Evolutionary conservation across 2,113 vertebrate species (phyloP).

Genomic region (Saguinus midas): DNA sequence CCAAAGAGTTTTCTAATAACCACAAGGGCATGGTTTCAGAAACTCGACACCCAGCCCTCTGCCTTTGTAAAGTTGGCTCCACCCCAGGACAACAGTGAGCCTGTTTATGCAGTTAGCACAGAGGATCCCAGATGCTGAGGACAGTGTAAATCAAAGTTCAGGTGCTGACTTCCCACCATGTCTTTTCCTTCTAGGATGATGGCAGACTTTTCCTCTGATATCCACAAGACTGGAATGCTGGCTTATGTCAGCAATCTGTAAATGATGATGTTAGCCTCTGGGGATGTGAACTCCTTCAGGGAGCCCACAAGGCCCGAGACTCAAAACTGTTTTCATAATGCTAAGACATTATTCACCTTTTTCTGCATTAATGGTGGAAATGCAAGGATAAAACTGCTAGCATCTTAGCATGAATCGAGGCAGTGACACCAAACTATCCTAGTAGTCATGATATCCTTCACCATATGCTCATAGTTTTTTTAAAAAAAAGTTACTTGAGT

Average conservation of each 20-base stretch:
- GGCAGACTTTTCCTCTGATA: not conserved
- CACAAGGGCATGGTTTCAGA: not conserved
- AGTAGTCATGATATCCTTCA: rapidly evolving
- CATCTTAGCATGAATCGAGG: no score
- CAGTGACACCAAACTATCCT: not conserved
- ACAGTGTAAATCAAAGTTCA: rapidly evolving
- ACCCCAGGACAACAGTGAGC: rapidly evolving
- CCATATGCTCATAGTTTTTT: rapidly evolving
- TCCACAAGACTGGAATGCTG: rapidly evolving
- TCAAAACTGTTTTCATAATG: rapidly evolving
- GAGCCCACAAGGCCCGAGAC: not conserved
- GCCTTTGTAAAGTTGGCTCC: not conserved
- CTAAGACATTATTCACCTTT: not conserved
- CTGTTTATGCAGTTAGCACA: rapidly evolving
- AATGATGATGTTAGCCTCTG: rapidly evolving
- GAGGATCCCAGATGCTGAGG: rapidly evolving
- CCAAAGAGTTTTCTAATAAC: not conserved
- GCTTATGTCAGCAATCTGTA: not conserved
- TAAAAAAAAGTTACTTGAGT: no score
- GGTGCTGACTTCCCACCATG: rapidly evolving
- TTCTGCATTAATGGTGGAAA: no score
- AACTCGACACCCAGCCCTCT: not conserved
- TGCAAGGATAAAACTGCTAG: rapidly evolving
- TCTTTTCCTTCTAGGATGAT: not conserved
- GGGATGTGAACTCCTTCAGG: no score